A percentile compares a stretch with the other conserved stretches of the same genome.
These are phyloP conservation scores for Scomberomorus guttatus DNA, from an alignment of 2,797 vertebrate genomes.

Conservation along the genomic window DNA sequence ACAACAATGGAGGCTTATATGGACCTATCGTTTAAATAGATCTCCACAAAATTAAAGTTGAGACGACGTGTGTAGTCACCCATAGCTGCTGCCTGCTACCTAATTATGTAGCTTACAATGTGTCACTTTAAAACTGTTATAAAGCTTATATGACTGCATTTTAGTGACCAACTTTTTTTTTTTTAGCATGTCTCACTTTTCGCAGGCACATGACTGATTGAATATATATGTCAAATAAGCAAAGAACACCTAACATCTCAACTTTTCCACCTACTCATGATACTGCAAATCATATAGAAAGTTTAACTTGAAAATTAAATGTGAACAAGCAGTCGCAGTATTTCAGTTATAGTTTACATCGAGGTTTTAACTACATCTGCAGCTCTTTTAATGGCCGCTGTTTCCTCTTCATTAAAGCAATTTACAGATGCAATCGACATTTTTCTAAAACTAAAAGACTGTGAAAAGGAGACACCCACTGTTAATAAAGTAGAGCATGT, in stretches of 20 bases:
- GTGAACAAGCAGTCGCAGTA: background rate
- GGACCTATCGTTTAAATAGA: conserved; percentile 7
- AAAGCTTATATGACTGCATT: background rate
- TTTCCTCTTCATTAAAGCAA: conserved; percentile 1
- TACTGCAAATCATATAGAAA: background rate
- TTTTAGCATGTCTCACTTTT: background rate
- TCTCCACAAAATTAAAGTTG: conserved; percentile 3
- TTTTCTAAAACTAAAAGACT: conserved; percentile 1
- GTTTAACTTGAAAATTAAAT: background rate
- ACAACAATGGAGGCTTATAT: background rate
- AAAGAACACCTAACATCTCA: background rate
- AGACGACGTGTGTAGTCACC: background rate
- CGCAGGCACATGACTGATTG: background rate
- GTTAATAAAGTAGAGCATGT: background rate
- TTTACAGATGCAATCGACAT: background rate
- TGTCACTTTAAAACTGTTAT: background rate
- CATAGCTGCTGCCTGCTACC: background rate
- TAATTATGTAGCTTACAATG: background rate
- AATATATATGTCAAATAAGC: background rate
- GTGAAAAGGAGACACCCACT: background rate
- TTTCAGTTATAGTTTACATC: background rate
- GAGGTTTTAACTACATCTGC: background rate
- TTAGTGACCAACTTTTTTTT: background rate
- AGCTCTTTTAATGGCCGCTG: conserved; percentile 1
- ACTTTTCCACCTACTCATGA: background rate